These are phyloP conservation scores for Mus musculus DNA, from an alignment of 2,113 vertebrate species.

Conservation along the genomic window DNA sequence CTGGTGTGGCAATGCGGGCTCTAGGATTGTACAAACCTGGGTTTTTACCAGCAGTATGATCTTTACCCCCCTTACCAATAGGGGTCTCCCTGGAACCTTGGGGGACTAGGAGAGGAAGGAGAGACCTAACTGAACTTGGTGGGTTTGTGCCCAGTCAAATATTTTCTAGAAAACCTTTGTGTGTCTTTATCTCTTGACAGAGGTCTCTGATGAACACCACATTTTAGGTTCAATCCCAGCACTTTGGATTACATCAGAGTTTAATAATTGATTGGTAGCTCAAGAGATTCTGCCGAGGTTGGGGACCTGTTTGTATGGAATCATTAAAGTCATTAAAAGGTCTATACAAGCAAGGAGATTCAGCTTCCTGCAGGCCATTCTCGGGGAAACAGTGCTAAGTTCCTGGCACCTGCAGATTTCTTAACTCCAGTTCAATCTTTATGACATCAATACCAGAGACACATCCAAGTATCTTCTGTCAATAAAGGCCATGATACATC, in stretches of 20 bases:
- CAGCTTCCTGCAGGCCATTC: conserved; percentile 26
- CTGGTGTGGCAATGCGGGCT: not conserved
- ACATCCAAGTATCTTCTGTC: conserved; percentile 49
- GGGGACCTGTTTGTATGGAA: not conserved
- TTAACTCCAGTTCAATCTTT: conserved; percentile 41
- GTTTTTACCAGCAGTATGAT: not conserved
- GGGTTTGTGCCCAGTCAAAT: not conserved
- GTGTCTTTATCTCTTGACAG: conserved; percentile 39
- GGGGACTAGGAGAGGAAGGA: not conserved
- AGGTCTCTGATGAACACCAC: not conserved
- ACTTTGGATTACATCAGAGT: conserved; percentile 25
- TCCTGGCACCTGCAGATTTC: conserved; percentile 52
- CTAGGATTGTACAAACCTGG: not conserved
- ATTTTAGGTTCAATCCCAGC: conserved; percentile 40
- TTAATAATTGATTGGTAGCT: conserved; percentile 71
- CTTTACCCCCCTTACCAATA: not conserved
- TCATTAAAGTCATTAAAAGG: conserved; percentile 49
- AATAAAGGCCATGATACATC: conserved; percentile 55
- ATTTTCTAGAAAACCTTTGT: not conserved
- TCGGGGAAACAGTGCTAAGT: conserved; percentile 60
- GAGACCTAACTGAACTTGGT: not conserved
- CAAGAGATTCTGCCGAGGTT: conserved; percentile 30
- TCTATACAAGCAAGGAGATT: conserved; percentile 60
- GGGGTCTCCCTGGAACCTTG: not conserved
- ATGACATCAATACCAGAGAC: conserved; percentile 61